Evolutionary conservation across 2,888 invertebrate species (phyloP).

Genomic region (Morinoia aosen): DNA sequence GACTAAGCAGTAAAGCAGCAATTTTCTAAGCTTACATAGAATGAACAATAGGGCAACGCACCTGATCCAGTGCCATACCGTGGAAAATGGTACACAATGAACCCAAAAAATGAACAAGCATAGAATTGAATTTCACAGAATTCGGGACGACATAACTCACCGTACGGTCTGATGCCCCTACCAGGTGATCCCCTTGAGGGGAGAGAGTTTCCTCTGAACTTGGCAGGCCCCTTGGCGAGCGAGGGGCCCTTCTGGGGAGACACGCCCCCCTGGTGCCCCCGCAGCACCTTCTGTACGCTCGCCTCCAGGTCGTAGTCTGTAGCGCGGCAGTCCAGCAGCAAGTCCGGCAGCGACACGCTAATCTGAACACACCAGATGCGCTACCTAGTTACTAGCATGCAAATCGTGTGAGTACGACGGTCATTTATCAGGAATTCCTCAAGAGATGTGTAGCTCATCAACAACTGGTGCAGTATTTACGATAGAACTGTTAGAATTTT

Average conservation of each 20-base stretch:
- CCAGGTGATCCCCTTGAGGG: slow-evolving; percentile 18
- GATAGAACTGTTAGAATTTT: too few relatives aligned
- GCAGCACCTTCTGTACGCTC: slow-evolving; percentile 53
- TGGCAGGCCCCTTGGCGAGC: slow-evolving; percentile 39
- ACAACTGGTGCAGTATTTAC: too few relatives aligned
- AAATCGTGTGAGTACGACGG: too few relatives aligned
- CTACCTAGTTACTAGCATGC: too few relatives aligned
- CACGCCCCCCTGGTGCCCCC: slow-evolving; percentile 49
- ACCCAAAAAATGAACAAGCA: neutral
- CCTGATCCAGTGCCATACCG: neutral
- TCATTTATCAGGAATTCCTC: too few relatives aligned
- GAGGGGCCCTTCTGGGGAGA: slow-evolving; percentile 47
- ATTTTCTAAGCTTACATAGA: too few relatives aligned
- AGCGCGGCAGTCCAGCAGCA: slow-evolving; percentile 48
- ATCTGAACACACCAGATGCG: neutral
- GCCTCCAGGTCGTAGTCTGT: slow-evolving; percentile 40
- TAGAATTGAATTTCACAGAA: neutral
- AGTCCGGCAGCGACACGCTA: slow-evolving; percentile 23
- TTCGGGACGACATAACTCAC: neutral
- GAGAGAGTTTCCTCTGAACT: neutral
- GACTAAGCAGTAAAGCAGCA: neutral
- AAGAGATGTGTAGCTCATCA: too few relatives aligned
- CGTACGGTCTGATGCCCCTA: slow-evolving; percentile 41
- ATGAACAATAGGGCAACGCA: neutral
- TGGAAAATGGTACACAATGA: neutral